Conservation (phyloP, 2,888 invertebrate species). For the Autographa pulchrina region DNA sequence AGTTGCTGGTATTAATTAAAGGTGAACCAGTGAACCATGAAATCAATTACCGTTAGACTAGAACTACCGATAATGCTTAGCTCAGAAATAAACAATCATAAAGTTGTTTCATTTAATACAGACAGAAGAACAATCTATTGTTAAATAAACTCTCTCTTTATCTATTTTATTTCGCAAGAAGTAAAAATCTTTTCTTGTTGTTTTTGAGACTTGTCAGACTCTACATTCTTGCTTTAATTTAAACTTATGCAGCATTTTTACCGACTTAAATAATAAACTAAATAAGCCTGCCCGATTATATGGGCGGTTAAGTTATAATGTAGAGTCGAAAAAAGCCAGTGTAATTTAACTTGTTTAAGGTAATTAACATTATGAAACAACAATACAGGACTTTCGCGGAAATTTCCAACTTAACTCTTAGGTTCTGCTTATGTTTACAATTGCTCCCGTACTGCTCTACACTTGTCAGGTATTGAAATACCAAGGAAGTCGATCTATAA, state of each 20-base stretch:
- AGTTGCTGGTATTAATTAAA: conserved; percentile 17
- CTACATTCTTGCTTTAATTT: too few species aligned
- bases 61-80: background rate
- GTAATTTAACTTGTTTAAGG: background rate
- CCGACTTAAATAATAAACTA: too few species aligned
- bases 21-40: background rate
- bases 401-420: background rate
- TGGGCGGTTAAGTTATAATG: too few species aligned
- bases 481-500: background rate
- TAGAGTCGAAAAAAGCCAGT: too few species aligned
- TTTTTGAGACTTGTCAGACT: too few species aligned
- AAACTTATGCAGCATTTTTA: too few species aligned
- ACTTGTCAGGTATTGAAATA: background rate
- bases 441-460: background rate
- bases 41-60: background rate
- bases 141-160: background rate
- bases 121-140: background rate
- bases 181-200: too few species aligned
- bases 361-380: too few species aligned
- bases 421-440: background rate
- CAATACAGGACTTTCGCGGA: background rate
- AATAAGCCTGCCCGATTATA: too few species aligned
- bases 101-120: background rate
- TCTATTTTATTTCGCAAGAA: too few species aligned
- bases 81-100: background rate